Percentiles rank a stretch among this genome's conserved stretches.
phyloP scores from a whole-genome alignment of 2,888 invertebrate species.

The Plagodis pulveraria region DNA sequence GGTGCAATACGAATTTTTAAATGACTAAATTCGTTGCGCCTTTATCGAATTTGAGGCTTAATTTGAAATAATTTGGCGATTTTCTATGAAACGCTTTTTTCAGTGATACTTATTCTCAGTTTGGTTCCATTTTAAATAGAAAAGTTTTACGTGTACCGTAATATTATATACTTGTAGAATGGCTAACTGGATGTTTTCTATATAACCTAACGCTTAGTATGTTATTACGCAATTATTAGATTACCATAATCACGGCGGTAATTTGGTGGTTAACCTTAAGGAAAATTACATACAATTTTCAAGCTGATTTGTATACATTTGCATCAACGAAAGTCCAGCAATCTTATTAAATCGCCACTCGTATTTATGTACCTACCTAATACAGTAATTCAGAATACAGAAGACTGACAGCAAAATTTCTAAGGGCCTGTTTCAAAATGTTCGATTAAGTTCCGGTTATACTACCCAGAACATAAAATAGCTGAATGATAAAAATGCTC shows the following conservation, averaged over 20 bases:
- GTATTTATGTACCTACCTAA: too few relatives aligned
- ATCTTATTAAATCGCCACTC: too few relatives aligned
- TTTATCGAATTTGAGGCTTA: too few relatives aligned
- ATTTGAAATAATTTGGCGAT: too few relatives aligned
- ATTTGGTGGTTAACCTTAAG: conserved; percentile 33
- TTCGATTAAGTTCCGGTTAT: too few relatives aligned
- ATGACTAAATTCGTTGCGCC: conserved; percentile 41
- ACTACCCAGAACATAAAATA: too few relatives aligned
- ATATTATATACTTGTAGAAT: not conserved
- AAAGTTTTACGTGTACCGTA: not conserved
- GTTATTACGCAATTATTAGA: conserved; percentile 14
- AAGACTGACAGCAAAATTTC: too few relatives aligned
- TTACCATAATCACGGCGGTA: conserved; percentile 20
- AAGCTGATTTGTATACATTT: conserved; percentile 13
- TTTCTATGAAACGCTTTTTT: not conserved
- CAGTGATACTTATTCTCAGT: not conserved
- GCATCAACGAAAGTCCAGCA: conserved; percentile 13
- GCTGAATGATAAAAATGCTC: too few relatives aligned
- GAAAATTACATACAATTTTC: conserved; percentile 30
- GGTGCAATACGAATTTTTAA: conserved; percentile 55
- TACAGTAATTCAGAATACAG: too few relatives aligned
- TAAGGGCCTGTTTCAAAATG: too few relatives aligned
- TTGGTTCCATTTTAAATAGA: too few relatives aligned
- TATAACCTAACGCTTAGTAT: conserved; percentile 1
- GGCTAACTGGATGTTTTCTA: not conserved